Conservation (phyloP, 2,888 invertebrate species). For the Hipparchia semele region DNA sequence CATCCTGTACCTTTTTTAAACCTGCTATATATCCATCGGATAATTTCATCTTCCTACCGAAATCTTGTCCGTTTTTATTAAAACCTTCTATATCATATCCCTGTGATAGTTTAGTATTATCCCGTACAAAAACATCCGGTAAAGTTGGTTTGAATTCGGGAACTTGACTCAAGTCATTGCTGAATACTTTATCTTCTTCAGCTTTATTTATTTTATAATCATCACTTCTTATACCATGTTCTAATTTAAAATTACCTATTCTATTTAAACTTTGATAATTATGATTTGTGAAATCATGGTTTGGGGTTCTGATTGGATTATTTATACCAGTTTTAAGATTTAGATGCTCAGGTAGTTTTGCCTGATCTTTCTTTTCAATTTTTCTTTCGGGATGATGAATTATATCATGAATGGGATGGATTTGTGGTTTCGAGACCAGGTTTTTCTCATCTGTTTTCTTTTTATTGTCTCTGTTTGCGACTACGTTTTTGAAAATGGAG, state of each 20-base stretch:
- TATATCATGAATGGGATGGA: constrained; percentile 68
- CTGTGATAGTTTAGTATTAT: constrained; percentile 56
- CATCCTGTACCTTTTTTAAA: constrained; percentile 48
- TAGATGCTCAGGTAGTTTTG: constrained; percentile 46
- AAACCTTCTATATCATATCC: constrained; percentile 52
- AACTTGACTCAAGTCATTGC: constrained; percentile 34
- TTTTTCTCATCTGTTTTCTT: constrained; percentile 46
- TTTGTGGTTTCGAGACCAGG: constrained; percentile 61
- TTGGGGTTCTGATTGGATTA: not conserved
- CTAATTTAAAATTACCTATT: not conserved
- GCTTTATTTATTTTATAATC: not conserved
- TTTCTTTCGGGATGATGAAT: constrained; percentile 62
- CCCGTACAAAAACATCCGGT: constrained; percentile 52
- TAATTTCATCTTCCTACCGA: constrained; percentile 41
- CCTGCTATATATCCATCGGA: constrained; percentile 58
- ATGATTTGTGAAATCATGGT: not conserved
- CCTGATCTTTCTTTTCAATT: constrained; percentile 73
- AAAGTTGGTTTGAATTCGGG: constrained; percentile 70
- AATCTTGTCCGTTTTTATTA: constrained; percentile 52
- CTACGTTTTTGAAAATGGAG: constrained; percentile 67
- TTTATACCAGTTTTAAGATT: constrained; percentile 1
- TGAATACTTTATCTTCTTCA: not conserved
- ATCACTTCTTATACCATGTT: not conserved
- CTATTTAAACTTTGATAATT: not conserved
- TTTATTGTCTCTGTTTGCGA: constrained; percentile 53